phyloP scores from a whole-genome alignment of 35 echinoderm and acorn worm species.

The Heliocidaris erythrogramma region DNA sequence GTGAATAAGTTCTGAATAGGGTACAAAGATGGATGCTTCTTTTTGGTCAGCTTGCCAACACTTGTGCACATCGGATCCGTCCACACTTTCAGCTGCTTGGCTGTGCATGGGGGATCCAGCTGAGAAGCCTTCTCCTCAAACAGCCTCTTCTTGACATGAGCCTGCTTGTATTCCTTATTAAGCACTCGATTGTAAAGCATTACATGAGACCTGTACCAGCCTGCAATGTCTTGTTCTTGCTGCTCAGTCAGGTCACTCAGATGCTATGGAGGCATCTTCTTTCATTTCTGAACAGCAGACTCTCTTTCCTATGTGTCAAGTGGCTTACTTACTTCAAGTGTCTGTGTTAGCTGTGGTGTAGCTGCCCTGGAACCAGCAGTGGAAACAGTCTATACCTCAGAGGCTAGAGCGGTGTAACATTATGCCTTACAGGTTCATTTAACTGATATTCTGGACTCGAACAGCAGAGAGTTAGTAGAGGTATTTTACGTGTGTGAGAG shows the following conservation, averaged over 20 bases:
- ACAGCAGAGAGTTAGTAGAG: too few relatives aligned
- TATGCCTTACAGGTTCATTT: too few relatives aligned
- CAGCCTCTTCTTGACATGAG: neutral
- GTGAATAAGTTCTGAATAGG: too few relatives aligned
- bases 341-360: too few relatives aligned
- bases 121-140: neutral
- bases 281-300: neutral
- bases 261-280: neutral
- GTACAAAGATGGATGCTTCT: neutral
- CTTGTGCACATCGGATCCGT: neutral
- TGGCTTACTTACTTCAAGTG: too few relatives aligned
- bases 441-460: too few relatives aligned
- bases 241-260: neutral
- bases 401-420: too few relatives aligned
- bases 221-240: neutral
- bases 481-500: too few relatives aligned
- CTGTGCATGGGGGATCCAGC: neutral
- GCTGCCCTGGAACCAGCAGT: too few relatives aligned
- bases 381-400: too few relatives aligned
- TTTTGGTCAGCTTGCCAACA: neutral
- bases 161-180: neutral
- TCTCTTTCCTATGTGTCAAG: too few relatives aligned
- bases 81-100: conserved; percentile 5
- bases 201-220: neutral
- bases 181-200: neutral